Evolutionary conservation across 2,888 invertebrate species (phyloP), one percentile per base, ranked within the genome.

Genomic region (Melinopterus prodromus): DNA sequence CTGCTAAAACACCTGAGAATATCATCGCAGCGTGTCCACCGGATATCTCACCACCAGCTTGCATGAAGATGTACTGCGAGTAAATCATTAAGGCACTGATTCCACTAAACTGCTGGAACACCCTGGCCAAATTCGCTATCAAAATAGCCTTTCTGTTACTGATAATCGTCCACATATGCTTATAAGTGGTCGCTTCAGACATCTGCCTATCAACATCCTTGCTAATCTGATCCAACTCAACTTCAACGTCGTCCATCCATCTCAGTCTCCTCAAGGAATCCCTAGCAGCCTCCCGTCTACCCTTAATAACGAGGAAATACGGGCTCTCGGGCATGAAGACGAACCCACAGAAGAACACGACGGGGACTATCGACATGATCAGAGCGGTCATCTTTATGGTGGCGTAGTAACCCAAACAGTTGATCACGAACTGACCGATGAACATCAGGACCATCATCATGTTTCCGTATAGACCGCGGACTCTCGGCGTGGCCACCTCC

Each of bases 381-480:
- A 89, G 89, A 78, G 92, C 92, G 82, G 92, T 89, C 26, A 87
- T 88, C 82, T 86, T 86, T 88, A 92, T 91, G 81, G 90, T 87
- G 35, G 91, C 91, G 86, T 90, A 91, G 6, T 91, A 91, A 15
- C 92, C 93, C 83, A 92, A 90, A 86, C 91, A 90, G 88, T 92
- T 87, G 26, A 86, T 85, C 7, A 84, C 15, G 15, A 86, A 84
- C 35, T 85, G 84, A 36, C 87, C 87, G n/a, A 86, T 72, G 75
- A 85, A 85, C 6, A 84, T 82, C 12, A 77, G 78, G 36, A 86
- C 82, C 3, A 85, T 83, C 80, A 86, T 81, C 0, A 83, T 76
- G 79, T 86, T 87, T 16, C 88, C 88, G 85, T 86, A 87, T 3
- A 84, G 82, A 16, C 87, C 87, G 81, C 88, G 81, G 0, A 87